Conservation (phyloP, 1,140 invertebrate genomes). For the Cotesia glomerata region DNA sequence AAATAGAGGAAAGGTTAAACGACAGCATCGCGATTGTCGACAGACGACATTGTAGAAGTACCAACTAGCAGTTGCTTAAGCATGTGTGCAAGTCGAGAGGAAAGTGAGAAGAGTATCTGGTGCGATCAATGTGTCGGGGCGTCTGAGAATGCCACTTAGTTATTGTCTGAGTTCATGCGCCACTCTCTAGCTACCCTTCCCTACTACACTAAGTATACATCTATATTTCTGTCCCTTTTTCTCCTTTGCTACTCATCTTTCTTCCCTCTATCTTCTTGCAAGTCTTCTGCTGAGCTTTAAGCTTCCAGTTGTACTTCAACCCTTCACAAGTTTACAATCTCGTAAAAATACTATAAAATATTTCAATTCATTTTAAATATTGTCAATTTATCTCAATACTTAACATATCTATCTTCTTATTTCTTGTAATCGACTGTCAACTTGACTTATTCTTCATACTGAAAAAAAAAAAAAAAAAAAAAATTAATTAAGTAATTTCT, state of each 20-base stretch:
- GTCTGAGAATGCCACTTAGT: conserved; percentile 56
- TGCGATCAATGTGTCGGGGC: conserved; percentile 37
- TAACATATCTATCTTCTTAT: too few species aligned
- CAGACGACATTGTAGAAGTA: not conserved
- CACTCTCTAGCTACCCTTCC: conserved; percentile 39
- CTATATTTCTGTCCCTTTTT: conserved; percentile 21
- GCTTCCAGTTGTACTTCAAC: not conserved
- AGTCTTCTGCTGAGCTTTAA: not conserved
- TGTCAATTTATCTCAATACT: too few species aligned
- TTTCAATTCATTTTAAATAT: too few species aligned
- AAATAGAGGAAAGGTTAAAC: too few species aligned
- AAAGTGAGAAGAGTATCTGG: conserved; percentile 37
- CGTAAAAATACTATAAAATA: too few species aligned
- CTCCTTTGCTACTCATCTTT: not conserved
- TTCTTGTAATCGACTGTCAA: too few species aligned
- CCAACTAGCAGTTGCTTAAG: conserved; percentile 22
- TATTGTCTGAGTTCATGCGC: conserved; percentile 49
- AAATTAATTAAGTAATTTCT: too few species aligned
- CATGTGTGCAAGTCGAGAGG: conserved; percentile 6
- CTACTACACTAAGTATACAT: not conserved
- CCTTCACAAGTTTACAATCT: conserved; percentile 3
- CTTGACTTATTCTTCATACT: too few species aligned
- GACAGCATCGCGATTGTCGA: too few species aligned
- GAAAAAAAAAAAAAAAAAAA: too few species aligned
- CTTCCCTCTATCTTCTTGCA: not conserved